phyloP scores from a whole-genome alignment of 2,888 invertebrate species.

The Blastobasis lacticolella region DNA sequence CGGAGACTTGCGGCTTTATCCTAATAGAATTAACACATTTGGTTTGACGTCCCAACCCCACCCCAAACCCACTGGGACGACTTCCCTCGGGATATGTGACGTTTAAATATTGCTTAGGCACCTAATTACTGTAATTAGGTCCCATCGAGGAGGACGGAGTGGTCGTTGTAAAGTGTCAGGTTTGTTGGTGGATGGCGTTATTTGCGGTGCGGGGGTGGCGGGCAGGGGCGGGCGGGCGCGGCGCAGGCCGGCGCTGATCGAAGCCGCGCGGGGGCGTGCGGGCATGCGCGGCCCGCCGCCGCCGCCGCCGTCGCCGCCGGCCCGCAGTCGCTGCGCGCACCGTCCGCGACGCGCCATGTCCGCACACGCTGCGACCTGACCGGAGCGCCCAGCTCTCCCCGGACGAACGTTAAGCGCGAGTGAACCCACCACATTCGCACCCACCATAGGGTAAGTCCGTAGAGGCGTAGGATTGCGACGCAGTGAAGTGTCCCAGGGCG shows the following conservation, averaged over 20 bases:
- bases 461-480: conserved; percentile 18
- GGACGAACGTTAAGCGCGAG: conserved; percentile 44
- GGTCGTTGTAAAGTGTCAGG: conserved; percentile 42
- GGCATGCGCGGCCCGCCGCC: conserved; percentile 42
- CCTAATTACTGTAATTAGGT: conserved; percentile 28
- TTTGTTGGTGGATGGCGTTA: conserved; percentile 54
- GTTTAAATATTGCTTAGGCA: conserved; percentile 15
- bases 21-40: conserved; percentile 16
- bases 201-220: conserved; percentile 51
- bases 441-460: conserved; percentile 59
- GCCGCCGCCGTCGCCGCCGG: conserved; percentile 40
- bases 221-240: conserved; percentile 46
- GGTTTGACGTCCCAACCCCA: conserved; percentile 4
- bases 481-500: conserved; percentile 43
- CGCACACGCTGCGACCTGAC: conserved; percentile 61
- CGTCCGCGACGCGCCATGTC: conserved; percentile 60
- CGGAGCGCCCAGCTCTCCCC: conserved; percentile 49
- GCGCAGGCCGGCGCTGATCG: conserved; percentile 64
- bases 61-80: conserved; percentile 1
- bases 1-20: conserved; percentile 16
- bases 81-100: conserved; percentile 12
- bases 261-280: conserved; percentile 41
- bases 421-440: conserved; percentile 33
- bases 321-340: conserved; percentile 65
- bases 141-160: conserved; percentile 30